A percentile compares a stretch with the other conserved stretches of the same genome.
These are phyloP conservation scores for Bathynomus jamesi DNA, from an alignment of 1,140 invertebrate species.

Conservation along the genomic window DNA sequence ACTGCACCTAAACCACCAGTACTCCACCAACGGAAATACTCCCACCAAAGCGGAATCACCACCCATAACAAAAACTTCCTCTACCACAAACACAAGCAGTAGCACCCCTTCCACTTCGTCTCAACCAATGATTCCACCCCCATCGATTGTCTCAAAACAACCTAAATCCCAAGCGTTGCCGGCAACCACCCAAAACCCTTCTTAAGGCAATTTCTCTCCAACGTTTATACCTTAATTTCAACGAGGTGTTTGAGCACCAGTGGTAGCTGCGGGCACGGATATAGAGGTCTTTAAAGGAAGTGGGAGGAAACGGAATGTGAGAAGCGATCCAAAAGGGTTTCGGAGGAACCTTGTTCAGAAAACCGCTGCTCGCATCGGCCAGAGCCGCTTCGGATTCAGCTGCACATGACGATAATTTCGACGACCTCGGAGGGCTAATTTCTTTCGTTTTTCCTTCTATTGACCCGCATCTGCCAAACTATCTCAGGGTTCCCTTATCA, in stretches of 20 bases:
- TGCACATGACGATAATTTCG: too few species aligned
- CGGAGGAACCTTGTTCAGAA: too few species aligned
- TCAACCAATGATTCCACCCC: constrained; percentile 16
- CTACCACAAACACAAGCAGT: constrained; percentile 16
- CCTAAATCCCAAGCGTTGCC: constrained; percentile 36
- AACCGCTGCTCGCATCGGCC: too few species aligned
- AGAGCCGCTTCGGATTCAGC: too few species aligned
- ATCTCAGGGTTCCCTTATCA: not conserved
- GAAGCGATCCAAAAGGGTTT: too few species aligned
- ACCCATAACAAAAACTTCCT: constrained; percentile 2
- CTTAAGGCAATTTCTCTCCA: constrained; percentile 17
- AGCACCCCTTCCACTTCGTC: constrained; percentile 13
- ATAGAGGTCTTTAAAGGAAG: not conserved
- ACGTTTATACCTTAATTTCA: not conserved
- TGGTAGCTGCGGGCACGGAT: not conserved
- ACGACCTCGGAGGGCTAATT: too few species aligned
- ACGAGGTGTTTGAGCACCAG: not conserved
- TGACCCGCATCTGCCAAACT: not conserved
- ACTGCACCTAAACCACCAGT: constrained; percentile 23
- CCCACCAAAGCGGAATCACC: constrained; percentile 10
- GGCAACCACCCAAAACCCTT: constrained; percentile 33
- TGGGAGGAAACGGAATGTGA: too few species aligned
- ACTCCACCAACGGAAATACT: constrained; percentile 10
- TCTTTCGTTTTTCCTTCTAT: not conserved
- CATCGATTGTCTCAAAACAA: constrained; percentile 22